These are phyloP conservation scores for Empidonax traillii DNA, from an alignment of 2,113 vertebrate genomes.

Conservation along the genomic window DNA sequence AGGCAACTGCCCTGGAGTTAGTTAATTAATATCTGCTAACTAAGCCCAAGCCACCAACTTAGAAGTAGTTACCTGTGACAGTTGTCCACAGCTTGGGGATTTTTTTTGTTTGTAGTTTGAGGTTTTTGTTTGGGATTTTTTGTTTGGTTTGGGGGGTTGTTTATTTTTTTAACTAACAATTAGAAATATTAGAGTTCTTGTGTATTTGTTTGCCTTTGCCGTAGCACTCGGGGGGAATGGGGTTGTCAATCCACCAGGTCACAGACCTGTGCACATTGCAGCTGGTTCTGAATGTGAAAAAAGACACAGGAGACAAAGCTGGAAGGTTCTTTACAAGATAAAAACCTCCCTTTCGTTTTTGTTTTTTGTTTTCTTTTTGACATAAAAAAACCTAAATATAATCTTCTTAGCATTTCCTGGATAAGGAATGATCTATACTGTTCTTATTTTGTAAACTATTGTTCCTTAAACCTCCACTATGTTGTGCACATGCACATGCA, in stretches of 20 bases:
- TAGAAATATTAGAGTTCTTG: not conserved
- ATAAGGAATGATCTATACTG: not conserved
- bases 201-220: not conserved
- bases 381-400: not conserved
- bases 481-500: not conserved
- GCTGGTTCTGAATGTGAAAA: not conserved
- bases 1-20: not conserved
- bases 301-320: not conserved
- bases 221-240: not conserved
- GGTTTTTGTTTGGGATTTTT: not conserved
- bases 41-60: not conserved
- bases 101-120: not conserved
- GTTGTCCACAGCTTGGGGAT: not conserved
- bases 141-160: not conserved
- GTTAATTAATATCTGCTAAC: fast-evolving
- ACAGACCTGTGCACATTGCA: not conserved
- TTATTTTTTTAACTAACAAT: not conserved
- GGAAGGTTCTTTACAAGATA: not conserved
- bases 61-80: not conserved
- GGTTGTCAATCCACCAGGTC: not conserved
- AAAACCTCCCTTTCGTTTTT: not conserved
- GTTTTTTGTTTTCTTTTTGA: not conserved
- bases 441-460: not conserved
- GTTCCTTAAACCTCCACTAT: not conserved
- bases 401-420: not conserved